Base-by-base conservation (phyloP, 2,797 vertebrate genomes). In the Mallotus villosus region DNA sequence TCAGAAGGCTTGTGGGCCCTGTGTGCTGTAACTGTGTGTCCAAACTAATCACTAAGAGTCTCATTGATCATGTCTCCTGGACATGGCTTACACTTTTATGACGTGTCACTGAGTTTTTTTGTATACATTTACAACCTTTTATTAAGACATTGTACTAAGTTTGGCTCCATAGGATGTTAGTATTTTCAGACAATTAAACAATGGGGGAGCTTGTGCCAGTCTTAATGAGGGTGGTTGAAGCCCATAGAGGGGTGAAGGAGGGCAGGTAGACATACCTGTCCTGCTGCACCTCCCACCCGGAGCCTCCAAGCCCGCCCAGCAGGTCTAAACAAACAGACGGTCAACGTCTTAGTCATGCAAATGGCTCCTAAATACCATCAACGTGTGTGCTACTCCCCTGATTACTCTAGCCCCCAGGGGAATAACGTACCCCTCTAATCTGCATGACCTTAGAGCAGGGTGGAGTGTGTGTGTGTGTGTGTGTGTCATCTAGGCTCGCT, bases 311-410 rank as follows among this genome's bases (percentile, higher is more conserved):
- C 67, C 17, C 27, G 19, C 88, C 82, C 87, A 84, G 85, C 89
- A 87, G 85, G 90, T 91, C 89, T 84, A 89, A 90, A 88, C 85
- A 87, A 90, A 91, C 89, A 75, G 53, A 59, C 78, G 73, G 82
- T 70, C 83, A 63, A 73, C 81, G 71, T 76, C 78, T 88, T 78
- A 81, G 80, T 71, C 63, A 92, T 91, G 88, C 83, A 87, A 91
- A 92, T 91, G 81, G 5, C 17, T n/a, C 70, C 70, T 85, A 89
- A 91, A 90, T 85, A 84, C 82, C 85, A 81, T 83, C 79, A 86
- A 77, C 34, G 59, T 77, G 72, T 77, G 82, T 69, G 71, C 59
- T 78, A 75, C 57, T 55, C 22, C 73, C 66, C 5, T 86, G 81
- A 87, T 87, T 85, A 78, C 79, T 68, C 73, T 5, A 17, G 67